Evolutionary conservation across 2,888 invertebrate species (phyloP), one percentile per base, ranked within the genome.

Genomic region (Podotricha telesiphe): DNA sequence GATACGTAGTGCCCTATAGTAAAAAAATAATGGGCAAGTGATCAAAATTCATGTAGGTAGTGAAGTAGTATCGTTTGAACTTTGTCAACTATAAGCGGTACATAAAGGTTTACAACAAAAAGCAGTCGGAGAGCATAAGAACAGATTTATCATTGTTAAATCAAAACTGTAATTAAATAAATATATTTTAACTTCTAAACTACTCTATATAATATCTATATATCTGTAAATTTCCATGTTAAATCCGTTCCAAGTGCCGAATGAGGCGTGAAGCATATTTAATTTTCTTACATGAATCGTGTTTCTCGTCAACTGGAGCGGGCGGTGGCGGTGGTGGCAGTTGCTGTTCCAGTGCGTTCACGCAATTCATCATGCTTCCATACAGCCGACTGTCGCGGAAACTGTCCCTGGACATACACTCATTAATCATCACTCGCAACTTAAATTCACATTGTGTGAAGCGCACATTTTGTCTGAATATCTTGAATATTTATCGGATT

Each of bases 281-380:
- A 22, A 47, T 17, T 22, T 28, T 70, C 91, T 91, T 84, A 93
- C 92, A 80, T 78, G 93, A 93, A 80, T 93, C 93, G 75, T 92
- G 93, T 79, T 93, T 93, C 77, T 93, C 93, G 75, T 93, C 92
- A 75, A 84, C 85, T 51, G 91, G 91, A 48, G 93, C 91, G 28
- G 92, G 92, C 56, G 93, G 93, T 74, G 92, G 92, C 62, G 93
- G 93, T 83, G 96, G 96, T 85, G 96, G 97, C 94, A 97, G 95
- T 94, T 96, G 97, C 87, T 96, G 97, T 94, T 97, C 97, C 94
- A 97, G 95, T 86, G 96, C 96, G 95, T 97, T 97, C 94, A 97
- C 97, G 95, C 97, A 97, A 96, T 97, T 97, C 95, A 97, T 95
- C 97, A 97, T 97, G 95, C 97, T 97, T 95, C 97, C 97, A 93